phyloP scores from a whole-genome alignment of 2,797 vertebrate species.

The Graptemys geographica region DNA sequence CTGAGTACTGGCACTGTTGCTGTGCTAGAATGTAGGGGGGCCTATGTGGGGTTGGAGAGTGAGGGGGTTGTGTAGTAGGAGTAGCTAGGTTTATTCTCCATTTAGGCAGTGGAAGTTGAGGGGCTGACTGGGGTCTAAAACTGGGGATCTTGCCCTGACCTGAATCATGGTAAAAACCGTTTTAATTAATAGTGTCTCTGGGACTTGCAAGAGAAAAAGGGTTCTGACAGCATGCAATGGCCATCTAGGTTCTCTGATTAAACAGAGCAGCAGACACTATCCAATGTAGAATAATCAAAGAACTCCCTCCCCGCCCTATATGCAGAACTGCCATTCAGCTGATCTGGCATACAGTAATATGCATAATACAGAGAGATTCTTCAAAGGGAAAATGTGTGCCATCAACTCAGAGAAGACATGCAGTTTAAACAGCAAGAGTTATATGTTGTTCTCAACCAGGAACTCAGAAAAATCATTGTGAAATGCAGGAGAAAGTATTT shows the following conservation, averaged over 20 bases:
- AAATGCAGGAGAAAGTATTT: constrained; percentile 22
- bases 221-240: neutral
- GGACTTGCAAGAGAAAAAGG: neutral
- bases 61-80: neutral
- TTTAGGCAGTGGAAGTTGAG: neutral
- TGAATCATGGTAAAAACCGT: neutral
- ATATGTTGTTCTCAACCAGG: neutral
- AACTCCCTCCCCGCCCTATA: accelerated
- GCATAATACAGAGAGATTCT: neutral
- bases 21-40: neutral
- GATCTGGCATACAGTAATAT: accelerated
- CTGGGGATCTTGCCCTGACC: neutral
- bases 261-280: neutral
- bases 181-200: constrained; percentile 16
- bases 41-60: neutral
- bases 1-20: neutral
- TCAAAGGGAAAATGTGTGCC: constrained; percentile 19
- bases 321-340: neutral
- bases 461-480: constrained; percentile 50
- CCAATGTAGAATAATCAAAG: accelerated
- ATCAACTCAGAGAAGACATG: neutral
- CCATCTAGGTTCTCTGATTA: neutral
- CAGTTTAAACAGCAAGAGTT: constrained; percentile 18
- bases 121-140: neutral
- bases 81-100: neutral